A percentile compares a stretch with the other conserved stretches of the same genome.
Conservation (phyloP, 2,888 invertebrate genomes). For the Ochropacha duplaris region DNA sequence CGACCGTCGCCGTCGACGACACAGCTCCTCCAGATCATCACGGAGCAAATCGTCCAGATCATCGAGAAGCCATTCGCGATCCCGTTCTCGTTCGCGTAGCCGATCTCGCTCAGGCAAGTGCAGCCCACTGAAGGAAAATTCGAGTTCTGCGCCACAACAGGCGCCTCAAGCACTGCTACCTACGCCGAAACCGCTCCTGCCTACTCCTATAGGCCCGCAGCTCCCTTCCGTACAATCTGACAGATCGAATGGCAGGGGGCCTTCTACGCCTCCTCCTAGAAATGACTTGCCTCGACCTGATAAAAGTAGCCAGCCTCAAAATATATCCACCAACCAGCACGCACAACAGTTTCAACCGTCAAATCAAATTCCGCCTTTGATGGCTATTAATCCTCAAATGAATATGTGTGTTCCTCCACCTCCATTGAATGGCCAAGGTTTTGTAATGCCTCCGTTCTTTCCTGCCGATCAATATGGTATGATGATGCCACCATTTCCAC, state of each 20-base stretch:
- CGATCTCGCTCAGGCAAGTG: slow-evolving; percentile 81
- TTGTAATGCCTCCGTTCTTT: slow-evolving; percentile 67
- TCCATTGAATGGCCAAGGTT: slow-evolving; percentile 59
- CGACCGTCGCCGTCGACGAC: slow-evolving; percentile 71
- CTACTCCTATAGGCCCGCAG: slow-evolving; percentile 65
- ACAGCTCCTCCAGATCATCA: slow-evolving; percentile 72
- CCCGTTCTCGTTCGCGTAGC: slow-evolving; percentile 62
- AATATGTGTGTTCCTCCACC: slow-evolving; percentile 68
- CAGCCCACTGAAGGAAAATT: slow-evolving; percentile 67
- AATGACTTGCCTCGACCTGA: slow-evolving; percentile 22
- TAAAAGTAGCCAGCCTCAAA: slow-evolving; percentile 30
- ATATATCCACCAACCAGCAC: slow-evolving; percentile 28
- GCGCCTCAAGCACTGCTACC: slow-evolving; percentile 54
- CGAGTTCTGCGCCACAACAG: slow-evolving; percentile 54
- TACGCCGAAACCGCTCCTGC: slow-evolving; percentile 52
- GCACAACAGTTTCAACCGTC: slow-evolving; percentile 23
- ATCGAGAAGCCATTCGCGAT: slow-evolving; percentile 61
- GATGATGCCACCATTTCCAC: slow-evolving; percentile 58
- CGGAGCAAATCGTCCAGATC: slow-evolving; percentile 72
- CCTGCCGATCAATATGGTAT: slow-evolving; percentile 71
- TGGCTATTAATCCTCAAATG: slow-evolving; percentile 72
- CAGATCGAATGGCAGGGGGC: slow-evolving; percentile 42
- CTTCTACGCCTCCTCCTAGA: slow-evolving; percentile 40
- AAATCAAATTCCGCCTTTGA: slow-evolving; percentile 65
- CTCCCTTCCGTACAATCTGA: slow-evolving; percentile 43